These are phyloP conservation scores for Pangasius krempfi DNA, from an alignment of 2,797 vertebrate species.

Conservation along the genomic window DNA sequence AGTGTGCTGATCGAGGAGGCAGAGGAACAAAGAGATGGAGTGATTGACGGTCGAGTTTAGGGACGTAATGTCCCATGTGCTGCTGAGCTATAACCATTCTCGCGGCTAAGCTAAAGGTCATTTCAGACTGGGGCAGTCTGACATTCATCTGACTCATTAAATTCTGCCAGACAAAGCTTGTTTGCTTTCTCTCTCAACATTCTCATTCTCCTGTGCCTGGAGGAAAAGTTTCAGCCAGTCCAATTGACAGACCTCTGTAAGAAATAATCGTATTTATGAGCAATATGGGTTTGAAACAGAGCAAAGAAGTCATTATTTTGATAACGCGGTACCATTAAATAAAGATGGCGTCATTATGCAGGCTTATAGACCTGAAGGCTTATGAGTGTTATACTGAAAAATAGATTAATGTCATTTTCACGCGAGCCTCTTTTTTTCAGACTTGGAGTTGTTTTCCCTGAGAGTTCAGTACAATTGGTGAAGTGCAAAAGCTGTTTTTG, in stretches of 20 bases:
- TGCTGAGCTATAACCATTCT: conserved; percentile 19
- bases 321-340: conserved; percentile 12
- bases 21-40: conserved; percentile 44
- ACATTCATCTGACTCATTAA: conserved; percentile 48
- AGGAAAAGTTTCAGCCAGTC: neutral
- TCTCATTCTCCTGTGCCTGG: conserved; percentile 16
- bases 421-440: neutral
- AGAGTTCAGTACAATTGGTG: neutral
- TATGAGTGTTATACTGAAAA: conserved; percentile 9
- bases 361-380: neutral
- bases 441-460: neutral
- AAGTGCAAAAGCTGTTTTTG: neutral
- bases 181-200: conserved; percentile 13
- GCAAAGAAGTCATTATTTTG: neutral
- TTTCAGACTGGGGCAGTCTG: conserved; percentile 24
- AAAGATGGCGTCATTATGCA: conserved; percentile 11
- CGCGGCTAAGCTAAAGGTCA: conserved; percentile 53
- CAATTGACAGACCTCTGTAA: conserved; percentile 6
- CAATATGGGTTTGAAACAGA: neutral
- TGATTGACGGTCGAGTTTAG: conserved; percentile 53
- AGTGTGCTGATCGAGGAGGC: conserved; percentile 26
- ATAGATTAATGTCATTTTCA: neutral
- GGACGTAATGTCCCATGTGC: conserved; percentile 40
- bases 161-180: conserved; percentile 32
- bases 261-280: conserved; percentile 5